phyloP scores from a whole-genome alignment of 2,797 vertebrate species.

The Pogonophryne albipinna region DNA sequence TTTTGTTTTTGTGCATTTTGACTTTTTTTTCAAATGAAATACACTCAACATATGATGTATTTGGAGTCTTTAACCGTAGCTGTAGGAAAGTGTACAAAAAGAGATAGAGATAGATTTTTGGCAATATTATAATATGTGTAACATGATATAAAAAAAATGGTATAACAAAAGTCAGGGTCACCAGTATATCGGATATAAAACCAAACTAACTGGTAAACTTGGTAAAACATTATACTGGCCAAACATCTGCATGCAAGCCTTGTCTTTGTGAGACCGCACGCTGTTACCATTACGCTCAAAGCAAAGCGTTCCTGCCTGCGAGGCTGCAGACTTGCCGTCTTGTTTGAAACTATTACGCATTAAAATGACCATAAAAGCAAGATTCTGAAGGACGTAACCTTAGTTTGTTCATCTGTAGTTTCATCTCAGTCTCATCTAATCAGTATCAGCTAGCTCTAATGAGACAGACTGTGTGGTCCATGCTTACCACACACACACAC shows the following conservation, averaged over 20 bases:
- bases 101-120: no score
- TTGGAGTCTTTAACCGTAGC: no score
- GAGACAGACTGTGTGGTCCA: conserved; percentile 45
- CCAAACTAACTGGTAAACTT: neutral
- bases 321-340: conserved; percentile 1
- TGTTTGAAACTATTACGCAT: conserved; percentile 15
- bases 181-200: no score
- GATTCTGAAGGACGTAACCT: conserved; percentile 40
- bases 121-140: no score
- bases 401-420: conserved; percentile 52
- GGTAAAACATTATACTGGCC: neutral
- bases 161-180: no score
- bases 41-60: no score
- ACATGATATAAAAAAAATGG: no score
- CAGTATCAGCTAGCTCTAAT: conserved; percentile 47
- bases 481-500: neutral
- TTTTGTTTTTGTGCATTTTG: no score
- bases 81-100: no score
- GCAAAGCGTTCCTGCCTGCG: conserved; percentile 10
- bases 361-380: conserved; percentile 38
- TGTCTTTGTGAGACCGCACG: neutral
- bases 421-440: conserved; percentile 40
- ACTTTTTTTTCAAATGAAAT: no score
- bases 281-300: conserved; percentile 19
- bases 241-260: neutral